A percentile compares a stretch with the other conserved stretches of the same genome.
phyloP scores from a whole-genome alignment of 2,113 vertebrate species.

The Otocyon megalotis region DNA sequence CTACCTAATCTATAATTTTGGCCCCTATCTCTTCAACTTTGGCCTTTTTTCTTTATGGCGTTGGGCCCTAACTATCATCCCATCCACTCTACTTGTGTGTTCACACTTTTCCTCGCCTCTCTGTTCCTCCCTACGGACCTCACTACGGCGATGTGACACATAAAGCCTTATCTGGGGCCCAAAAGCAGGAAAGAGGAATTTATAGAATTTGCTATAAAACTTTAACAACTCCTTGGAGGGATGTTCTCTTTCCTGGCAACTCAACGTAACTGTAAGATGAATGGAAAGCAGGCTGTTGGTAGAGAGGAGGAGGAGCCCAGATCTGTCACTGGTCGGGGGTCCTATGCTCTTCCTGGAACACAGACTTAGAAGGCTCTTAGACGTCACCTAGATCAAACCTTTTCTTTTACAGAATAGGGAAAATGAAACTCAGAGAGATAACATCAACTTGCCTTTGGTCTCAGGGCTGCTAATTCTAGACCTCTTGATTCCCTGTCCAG shows the following conservation, averaged over 20 bases:
- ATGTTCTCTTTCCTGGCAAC: not conserved
- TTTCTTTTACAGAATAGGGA: not conserved
- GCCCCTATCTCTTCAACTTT: not conserved
- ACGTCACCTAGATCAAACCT: not conserved
- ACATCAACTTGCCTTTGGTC: not conserved
- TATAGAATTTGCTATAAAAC: not conserved
- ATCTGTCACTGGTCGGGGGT: not conserved
- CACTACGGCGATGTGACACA: not conserved
- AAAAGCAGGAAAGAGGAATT: slow-evolving; percentile 14
- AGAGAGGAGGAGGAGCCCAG: not conserved
- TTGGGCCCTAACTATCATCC: not conserved
- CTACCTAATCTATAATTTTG: not conserved
- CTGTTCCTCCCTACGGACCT: not conserved
- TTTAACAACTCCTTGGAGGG: slow-evolving; percentile 54
- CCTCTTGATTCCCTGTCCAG: not conserved
- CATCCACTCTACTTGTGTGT: accelerated
- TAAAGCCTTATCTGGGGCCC: not conserved
- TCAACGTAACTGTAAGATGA: not conserved
- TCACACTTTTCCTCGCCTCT: not conserved
- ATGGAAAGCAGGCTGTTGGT: not conserved
- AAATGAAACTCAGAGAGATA: not conserved
- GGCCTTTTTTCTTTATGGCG: not conserved
- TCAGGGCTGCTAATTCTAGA: not conserved
- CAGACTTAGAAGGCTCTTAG: not conserved
- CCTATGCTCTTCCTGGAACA: not conserved